Evolutionary conservation across 2,888 invertebrate species (phyloP), one percentile per base, ranked within the genome.

Genomic region (Euzophera pinguis): DNA sequence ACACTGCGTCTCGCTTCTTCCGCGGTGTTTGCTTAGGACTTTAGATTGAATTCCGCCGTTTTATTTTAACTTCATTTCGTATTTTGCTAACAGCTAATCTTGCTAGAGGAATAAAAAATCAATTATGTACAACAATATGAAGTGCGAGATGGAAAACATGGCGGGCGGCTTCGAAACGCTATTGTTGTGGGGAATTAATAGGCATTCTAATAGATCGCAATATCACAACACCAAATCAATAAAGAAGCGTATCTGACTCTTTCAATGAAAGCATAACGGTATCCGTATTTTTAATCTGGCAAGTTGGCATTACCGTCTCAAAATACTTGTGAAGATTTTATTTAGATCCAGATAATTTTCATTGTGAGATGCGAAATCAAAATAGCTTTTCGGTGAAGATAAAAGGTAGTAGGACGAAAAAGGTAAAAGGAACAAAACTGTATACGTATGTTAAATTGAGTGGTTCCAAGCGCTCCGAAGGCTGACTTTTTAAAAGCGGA

Each of bases 161-260:
- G 22, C 22, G 74, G 73, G 68, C 62, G 61, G 72, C 69, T 71
- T 65, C 68, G 69, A 74, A 65, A 61, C 64, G 64, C 76, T 67
- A 80, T 86, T 85, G 81, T 87, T 78, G 71, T 72, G 68, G 71
- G 67, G 78, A 81, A 80, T 81, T 84, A 83, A 84, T 79, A 80
- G 79, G 67, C 68, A 70, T 72, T 71, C 70, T 69, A 71, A 76
- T 67, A 71, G 71, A 78, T 79, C 70, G 78, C 75, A 73, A 78
- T 85, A 86, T 81, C 78, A 81, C 73, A 82, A 83, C 78, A 81
- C 75, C 71, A 69, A 80, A 84, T 82, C 81, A 78, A 82, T 78
- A 81, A 74, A 75, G 74, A 72, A 81, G 73, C 76, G 75, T 78
- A 69, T 69, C 75, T 67, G 70, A 74, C 72, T 71, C 67, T 69